Evolutionary conservation across 2,888 invertebrate genomes (phyloP), one percentile per base, ranked within the genome.

Genomic region (Drosophila borealis): DNA sequence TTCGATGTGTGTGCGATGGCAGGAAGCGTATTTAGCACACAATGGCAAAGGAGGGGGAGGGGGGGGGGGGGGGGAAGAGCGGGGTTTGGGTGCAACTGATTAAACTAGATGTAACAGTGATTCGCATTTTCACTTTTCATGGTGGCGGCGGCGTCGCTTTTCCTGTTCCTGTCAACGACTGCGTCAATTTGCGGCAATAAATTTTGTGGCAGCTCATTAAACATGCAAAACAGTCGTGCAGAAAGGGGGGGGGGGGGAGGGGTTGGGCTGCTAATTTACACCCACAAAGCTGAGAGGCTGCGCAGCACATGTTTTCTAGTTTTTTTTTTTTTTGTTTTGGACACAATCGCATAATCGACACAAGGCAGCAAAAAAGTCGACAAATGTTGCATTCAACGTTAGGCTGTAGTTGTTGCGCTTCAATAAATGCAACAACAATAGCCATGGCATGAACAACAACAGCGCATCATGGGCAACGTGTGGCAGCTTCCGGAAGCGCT

Each of bases 21-120:
- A 86, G 83, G 88, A 83, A 83, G 56, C 60, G 53, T 69, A 80
- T 88, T 88, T 86, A 88, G 83, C 88, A 88, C 88, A 83, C 88
- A 88, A 88, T 88, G 69, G 62, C 13, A 55, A n/a, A 46, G 49
- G 3, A 10, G 44, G 5, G 33, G 49, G 33, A 17, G 14, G 33
- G n/a, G 19, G 10, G 8, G 33, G n/a, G 19, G 10, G 8, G 10
- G 25, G 36, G 8, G 33, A 41, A 33, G 49, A 44, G 51, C 17
- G n/a, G 44, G 39, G 39, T 19, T 51, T 44, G n/a, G 49, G 44
- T 39, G 29, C 29, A 50, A 48, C 41, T 44, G 41, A 51, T 48
- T 57, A 44, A 77, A 62, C 60, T 62, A 70, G 71, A 66, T 85
- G 77, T 63, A 73, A 78, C 80, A 69, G 77, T 74, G 53, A 70